Conservation (phyloP, 2,888 invertebrate species). For the Orthosia cruda region DNA sequence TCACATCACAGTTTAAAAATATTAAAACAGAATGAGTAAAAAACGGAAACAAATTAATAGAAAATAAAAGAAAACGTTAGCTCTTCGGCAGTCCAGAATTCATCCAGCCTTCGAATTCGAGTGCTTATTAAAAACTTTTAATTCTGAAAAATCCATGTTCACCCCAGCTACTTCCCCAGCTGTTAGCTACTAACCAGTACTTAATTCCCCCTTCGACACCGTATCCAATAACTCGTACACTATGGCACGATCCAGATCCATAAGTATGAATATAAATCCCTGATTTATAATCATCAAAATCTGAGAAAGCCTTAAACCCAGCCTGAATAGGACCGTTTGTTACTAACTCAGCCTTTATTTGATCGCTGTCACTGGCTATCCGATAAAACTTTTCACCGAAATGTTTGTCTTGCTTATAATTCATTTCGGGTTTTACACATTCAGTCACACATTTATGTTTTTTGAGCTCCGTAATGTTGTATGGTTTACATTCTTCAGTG, state of each 20-base stretch:
- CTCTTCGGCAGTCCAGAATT: conserved; percentile 19
- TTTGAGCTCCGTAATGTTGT: background rate
- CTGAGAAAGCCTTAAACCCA: background rate
- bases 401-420: conserved; percentile 43
- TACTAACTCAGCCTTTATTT: conserved; percentile 53
- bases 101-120: conserved; percentile 8
- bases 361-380: background rate
- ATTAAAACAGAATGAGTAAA: no score
- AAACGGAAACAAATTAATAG: no score
- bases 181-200: conserved; percentile 54
- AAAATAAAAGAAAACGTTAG: no score
- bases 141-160: conserved; percentile 35
- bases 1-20: no score
- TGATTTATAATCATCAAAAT: conserved; percentile 2
- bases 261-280: conserved; percentile 36
- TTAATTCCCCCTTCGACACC: conserved; percentile 38
- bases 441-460: background rate
- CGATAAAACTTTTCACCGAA: conserved; percentile 29
- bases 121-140: background rate
- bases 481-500: conserved; percentile 46
- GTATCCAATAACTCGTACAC: conserved; percentile 47
- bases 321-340: conserved; percentile 50
- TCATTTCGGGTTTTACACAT: background rate
- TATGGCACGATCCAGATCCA: conserved; percentile 5
- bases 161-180: conserved; percentile 39